Evolutionary conservation across 2,113 vertebrate species (phyloP).

Genomic region (Cygnus atratus): DNA sequence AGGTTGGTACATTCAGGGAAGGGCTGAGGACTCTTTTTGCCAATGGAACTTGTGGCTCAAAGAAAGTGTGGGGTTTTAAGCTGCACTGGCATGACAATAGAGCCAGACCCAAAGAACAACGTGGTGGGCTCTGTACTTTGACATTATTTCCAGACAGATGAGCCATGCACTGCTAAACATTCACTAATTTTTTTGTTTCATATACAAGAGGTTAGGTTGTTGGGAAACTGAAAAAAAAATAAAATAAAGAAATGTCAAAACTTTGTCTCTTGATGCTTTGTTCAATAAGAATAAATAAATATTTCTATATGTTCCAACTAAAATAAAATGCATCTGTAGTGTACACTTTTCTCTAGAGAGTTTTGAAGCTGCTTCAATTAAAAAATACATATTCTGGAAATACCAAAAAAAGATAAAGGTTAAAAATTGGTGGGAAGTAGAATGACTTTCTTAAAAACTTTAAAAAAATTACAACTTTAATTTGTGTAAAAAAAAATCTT

Average conservation of each 20-base stretch:
- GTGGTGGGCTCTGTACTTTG: neutral
- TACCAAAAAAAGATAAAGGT: neutral
- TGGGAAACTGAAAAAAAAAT: neutral
- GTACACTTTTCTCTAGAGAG: neutral
- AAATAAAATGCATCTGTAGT: neutral
- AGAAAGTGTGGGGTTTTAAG: neutral
- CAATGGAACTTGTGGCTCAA: neutral
- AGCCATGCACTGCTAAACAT: neutral
- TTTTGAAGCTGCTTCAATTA: neutral
- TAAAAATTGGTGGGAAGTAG: neutral
- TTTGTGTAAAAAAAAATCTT: neutral
- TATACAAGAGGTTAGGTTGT: neutral
- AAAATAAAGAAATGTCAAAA: neutral
- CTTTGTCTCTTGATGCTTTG: neutral
- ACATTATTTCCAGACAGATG: neutral
- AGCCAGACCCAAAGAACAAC: fast-evolving
- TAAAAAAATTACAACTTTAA: neutral
- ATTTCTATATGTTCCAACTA: neutral
- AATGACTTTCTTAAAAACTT: neutral
- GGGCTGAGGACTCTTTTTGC: neutral
- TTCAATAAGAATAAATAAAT: neutral
- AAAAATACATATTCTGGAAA: neutral
- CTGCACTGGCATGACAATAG: neutral
- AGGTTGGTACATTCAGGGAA: fast-evolving
- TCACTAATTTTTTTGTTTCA: neutral